Conservation (phyloP, 2,113 vertebrate genomes). For the Pteruthius melanotis region DNA sequence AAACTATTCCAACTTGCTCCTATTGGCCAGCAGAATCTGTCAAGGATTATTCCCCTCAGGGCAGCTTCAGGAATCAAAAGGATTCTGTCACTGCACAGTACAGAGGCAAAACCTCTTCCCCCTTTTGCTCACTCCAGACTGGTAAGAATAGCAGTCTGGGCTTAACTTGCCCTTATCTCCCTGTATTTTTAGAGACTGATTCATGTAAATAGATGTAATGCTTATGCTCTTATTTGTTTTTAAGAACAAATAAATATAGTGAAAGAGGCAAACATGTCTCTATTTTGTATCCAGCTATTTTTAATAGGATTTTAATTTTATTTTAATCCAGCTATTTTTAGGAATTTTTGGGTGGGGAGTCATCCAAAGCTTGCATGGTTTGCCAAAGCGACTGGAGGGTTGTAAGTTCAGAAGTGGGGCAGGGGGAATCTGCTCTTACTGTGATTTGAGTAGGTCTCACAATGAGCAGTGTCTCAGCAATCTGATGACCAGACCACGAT, state of each 20-base stretch:
- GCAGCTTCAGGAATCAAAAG: neutral
- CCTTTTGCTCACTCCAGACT: neutral
- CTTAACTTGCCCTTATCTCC: neutral
- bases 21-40: neutral
- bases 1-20: neutral
- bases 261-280: neutral
- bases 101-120: neutral
- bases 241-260: neutral
- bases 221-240: neutral
- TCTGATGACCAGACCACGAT: rapidly evolving
- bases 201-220: neutral
- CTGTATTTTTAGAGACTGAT: neutral
- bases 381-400: neutral
- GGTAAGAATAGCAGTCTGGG: neutral
- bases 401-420: neutral
- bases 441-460: neutral
- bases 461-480: rapidly evolving
- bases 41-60: neutral
- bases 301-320: too few species aligned
- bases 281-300: neutral
- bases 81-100: neutral
- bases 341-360: rapidly evolving
- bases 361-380: neutral
- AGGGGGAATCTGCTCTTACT: neutral
- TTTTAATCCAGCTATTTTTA: neutral